phyloP scores from a whole-genome alignment of 2,797 vertebrate species.

The Chrysocyon brachyurus region DNA sequence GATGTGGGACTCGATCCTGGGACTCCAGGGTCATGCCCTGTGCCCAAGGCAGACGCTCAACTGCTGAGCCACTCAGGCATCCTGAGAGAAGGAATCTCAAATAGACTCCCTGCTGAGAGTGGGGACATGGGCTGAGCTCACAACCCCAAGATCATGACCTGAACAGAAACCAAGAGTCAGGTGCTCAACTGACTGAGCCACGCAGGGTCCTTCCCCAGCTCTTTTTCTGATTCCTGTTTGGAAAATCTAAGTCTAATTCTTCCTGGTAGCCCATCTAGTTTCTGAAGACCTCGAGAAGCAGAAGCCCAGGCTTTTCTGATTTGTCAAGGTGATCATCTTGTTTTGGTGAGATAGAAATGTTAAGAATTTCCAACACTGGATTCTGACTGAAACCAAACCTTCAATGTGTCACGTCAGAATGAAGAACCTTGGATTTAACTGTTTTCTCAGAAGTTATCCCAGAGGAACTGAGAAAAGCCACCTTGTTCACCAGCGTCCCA shows the following conservation, averaged over 20 bases:
- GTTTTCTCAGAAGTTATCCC: conserved; percentile 26
- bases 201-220: not conserved
- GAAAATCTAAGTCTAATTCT: conserved; percentile 30
- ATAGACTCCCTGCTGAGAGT: not conserved
- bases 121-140: not conserved
- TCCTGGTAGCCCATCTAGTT: not conserved
- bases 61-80: too few relatives aligned
- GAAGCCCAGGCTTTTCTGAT: conserved; percentile 3
- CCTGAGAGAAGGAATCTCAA: not conserved
- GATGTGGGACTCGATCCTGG: too few relatives aligned
- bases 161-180: not conserved
- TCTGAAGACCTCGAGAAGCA: conserved; percentile 23
- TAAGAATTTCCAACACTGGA: conserved; percentile 44
- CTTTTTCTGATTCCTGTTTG: conserved; percentile 17
- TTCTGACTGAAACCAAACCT: not conserved
- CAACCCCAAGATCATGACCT: not conserved
- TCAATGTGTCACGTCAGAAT: not conserved
- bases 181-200: not conserved
- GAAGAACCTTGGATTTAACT: not conserved
- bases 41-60: too few relatives aligned
- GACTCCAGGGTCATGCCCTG: too few relatives aligned
- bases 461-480: conserved; percentile 12
- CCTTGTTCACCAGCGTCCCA: not conserved
- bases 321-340: not conserved
- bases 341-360: conserved; percentile 12